Conservation (phyloP, 2,888 invertebrate species). For the Hoplodrina ambigua region DNA sequence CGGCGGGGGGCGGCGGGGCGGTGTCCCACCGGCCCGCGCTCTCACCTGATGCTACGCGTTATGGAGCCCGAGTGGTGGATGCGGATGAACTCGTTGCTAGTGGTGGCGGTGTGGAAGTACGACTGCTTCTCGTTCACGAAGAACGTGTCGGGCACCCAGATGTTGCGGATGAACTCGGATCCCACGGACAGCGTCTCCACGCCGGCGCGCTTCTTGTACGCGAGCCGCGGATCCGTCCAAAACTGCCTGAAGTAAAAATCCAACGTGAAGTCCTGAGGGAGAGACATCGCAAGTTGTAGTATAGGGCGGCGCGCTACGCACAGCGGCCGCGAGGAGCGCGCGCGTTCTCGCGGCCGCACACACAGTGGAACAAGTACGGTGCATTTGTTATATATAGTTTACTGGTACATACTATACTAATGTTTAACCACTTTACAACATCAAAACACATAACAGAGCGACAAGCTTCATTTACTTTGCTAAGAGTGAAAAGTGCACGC, state of each 20-base stretch:
- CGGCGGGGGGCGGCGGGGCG: not conserved
- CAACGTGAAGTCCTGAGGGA: slow-evolving; percentile 96
- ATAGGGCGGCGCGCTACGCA: slow-evolving; percentile 13
- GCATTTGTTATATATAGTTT: slow-evolving; percentile 27
- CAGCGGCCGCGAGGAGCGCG: not conserved
- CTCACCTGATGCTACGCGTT: slow-evolving; percentile 96
- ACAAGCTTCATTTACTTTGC: slow-evolving; percentile 61
- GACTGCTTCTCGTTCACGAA: slow-evolving; percentile 99
- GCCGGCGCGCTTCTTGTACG: slow-evolving; percentile 95
- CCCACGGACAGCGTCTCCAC: slow-evolving; percentile 97
- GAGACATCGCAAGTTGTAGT: slow-evolving; percentile 53
- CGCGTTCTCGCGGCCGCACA: slow-evolving; percentile 16
- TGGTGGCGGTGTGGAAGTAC: slow-evolving; percentile 99
- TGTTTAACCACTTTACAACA: slow-evolving; percentile 64
- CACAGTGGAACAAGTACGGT: slow-evolving; percentile 28
- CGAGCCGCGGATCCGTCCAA: slow-evolving; percentile 98
- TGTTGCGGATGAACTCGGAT: slow-evolving; percentile 97
- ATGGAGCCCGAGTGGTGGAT: slow-evolving; percentile 97
- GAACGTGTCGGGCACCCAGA: slow-evolving; percentile 99
- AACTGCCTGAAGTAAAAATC: slow-evolving; percentile 99
- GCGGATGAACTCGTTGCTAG: slow-evolving; percentile 99
- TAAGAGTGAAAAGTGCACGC: slow-evolving; percentile 63
- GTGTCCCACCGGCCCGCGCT: not conserved
- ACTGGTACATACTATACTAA: slow-evolving; percentile 49
- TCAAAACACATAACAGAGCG: slow-evolving; percentile 66